Evolutionary conservation across 1,140 invertebrate genomes (phyloP), one percentile per base, ranked within the genome.

Genomic region (Aplysia californica): DNA sequence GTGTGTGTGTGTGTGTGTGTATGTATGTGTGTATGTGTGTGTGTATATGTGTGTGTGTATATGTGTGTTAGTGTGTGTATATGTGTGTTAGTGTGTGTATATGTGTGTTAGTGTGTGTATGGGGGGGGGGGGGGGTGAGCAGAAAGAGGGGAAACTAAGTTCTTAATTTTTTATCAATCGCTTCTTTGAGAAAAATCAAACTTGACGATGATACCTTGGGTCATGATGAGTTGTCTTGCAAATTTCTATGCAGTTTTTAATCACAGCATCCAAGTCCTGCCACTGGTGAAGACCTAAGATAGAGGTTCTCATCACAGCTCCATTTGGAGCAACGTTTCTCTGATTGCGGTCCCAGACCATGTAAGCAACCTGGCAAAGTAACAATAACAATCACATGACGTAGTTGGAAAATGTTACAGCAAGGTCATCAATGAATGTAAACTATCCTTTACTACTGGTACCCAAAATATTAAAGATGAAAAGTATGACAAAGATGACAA

Each of bases 181-280:
- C 10, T 50, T n/a, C n/a, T n/a, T n/a, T n/a, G n/a, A n/a, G n/a
- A n/a, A n/a, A n/a, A n/a, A n/a, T n/a, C n/a, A n/a, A n/a, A n/a
- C n/a, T n/a, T 66, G 38, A 44, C 35, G 4, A 18, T n/a, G 2
- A 71, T 78, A 87, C 87, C 85, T 86, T 21, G 84, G 84, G 58
- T 88, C 86, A 76, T 80, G 74, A 78, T 87, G 86, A 41, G 85
- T 86, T 4, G 80, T 80, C 38, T 79, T 82, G 76, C 85, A 86
- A 44, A 87, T 82, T 55, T 83, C 79, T n/a, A 86, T 23, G 23
- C 86, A 81, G 75, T 87, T 85, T 69, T 82, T 82, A 38, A 84
- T 83, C 3, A 88, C 85, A 41, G 82, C 80, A n/a, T 84, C 86
- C 36, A 84, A 55, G 29, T 82, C 77, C 64, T 82, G 77, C 70